These are phyloP conservation scores for Campylomormyrus tamandua DNA, from an alignment of 2,113 vertebrate species.

Conservation along the genomic window DNA sequence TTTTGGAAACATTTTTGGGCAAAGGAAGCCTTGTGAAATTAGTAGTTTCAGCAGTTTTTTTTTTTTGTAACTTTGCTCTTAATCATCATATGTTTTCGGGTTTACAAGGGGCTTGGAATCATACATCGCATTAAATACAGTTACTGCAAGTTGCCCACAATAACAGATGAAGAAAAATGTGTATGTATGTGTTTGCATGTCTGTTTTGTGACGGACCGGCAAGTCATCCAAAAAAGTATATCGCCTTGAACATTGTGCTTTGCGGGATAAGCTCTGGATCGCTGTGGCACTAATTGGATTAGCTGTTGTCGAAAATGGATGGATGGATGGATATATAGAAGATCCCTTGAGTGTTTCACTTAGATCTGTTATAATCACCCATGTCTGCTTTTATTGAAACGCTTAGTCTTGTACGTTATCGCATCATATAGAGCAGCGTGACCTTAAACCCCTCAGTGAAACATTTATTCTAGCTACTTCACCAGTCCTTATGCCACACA, in stretches of 20 bases:
- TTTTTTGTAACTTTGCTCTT: not conserved
- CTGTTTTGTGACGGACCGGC: not conserved
- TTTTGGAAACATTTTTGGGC: not conserved
- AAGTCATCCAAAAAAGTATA: not conserved
- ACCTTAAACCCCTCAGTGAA: not conserved
- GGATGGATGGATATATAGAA: not conserved
- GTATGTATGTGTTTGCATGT: not conserved
- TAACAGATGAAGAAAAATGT: not conserved
- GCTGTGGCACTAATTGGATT: not conserved
- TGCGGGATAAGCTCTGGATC: not conserved
- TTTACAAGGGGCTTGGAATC: not conserved
- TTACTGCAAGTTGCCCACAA: not conserved
- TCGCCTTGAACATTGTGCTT: not conserved
- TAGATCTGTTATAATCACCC: not conserved
- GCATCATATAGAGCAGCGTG: not conserved
- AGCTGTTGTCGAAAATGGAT: not conserved
- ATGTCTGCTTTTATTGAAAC: not conserved
- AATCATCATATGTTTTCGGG: not conserved
- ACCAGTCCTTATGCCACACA: not conserved
- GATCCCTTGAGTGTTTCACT: not conserved
- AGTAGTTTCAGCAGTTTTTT: not conserved
- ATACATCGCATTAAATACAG: not conserved
- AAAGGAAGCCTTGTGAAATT: not conserved
- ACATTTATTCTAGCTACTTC: not conserved
- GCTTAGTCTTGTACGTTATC: not conserved